Evolutionary conservation across 2,797 vertebrate genomes (phyloP).

Genomic region (Cirrhinus mrigala): DNA sequence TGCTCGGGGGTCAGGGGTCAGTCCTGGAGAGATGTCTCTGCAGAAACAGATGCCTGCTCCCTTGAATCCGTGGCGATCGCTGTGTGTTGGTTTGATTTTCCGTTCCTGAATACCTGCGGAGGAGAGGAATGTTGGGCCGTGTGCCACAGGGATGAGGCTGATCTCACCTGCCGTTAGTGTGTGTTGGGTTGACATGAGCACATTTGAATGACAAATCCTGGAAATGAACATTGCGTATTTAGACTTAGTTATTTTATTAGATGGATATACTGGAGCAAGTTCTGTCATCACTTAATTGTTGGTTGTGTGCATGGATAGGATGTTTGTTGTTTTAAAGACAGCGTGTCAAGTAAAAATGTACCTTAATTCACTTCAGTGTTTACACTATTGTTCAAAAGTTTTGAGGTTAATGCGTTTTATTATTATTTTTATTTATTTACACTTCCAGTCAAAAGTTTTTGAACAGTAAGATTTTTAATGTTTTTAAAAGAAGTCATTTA

Average conservation of each 20-base stretch:
- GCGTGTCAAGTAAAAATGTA: not conserved
- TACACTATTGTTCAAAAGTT: not conserved
- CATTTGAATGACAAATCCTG: constrained; percentile 28
- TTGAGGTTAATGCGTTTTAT: not conserved
- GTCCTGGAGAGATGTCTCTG: constrained; percentile 46
- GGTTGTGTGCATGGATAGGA: not conserved
- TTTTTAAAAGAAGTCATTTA: not conserved
- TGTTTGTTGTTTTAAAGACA: not conserved
- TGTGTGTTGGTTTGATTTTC: constrained; percentile 45
- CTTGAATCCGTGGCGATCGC: constrained; percentile 39
- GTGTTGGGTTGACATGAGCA: not conserved
- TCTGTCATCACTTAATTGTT: not conserved
- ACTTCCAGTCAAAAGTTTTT: no score
- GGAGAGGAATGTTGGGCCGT: constrained; percentile 50
- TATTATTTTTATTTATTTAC: no score
- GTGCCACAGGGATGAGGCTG: constrained; percentile 45
- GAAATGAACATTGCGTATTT: not conserved
- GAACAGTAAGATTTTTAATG: no score
- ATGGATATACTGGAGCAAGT: not conserved
- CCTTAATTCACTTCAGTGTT: not conserved
- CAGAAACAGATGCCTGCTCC: constrained; percentile 65
- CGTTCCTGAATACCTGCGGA: constrained; percentile 50
- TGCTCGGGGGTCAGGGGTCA: constrained; percentile 44
- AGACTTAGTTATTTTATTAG: not conserved
- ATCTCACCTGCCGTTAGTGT: constrained; percentile 50